Conservation (phyloP, 2,113 vertebrate genomes). For the Microcebus lehilahytsara region DNA sequence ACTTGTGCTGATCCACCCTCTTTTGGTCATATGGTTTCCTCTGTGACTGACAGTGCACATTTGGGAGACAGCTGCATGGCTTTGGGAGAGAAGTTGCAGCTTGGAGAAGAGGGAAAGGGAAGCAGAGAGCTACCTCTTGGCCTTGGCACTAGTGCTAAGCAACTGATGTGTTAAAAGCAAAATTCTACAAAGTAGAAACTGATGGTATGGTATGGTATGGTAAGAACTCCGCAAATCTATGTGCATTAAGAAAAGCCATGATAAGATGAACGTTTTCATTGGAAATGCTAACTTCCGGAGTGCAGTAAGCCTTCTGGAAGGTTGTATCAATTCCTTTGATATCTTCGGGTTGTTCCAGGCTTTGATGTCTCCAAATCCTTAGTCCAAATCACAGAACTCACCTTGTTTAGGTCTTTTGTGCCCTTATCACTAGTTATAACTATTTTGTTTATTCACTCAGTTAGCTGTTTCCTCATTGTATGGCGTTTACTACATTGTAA, state of each 20-base stretch:
- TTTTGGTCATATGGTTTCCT: not conserved
- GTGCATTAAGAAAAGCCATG: not conserved
- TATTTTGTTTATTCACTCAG: not conserved
- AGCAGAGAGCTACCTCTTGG: not conserved
- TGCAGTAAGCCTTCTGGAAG: not conserved
- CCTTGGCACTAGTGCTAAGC: not conserved
- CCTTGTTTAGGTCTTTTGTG: not conserved
- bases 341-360: not conserved
- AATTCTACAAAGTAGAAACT: not conserved
- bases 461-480: not conserved
- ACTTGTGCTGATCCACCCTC: not conserved
- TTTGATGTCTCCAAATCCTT: not conserved
- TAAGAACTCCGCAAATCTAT: not conserved
- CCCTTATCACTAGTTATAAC: not conserved
- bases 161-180: not conserved
- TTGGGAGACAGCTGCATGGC: conserved; percentile 11
- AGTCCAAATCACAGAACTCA: not conserved
- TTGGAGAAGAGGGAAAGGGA: not conserved
- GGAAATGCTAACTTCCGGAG: not conserved
- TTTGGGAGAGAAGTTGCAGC: not conserved
- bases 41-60: not conserved
- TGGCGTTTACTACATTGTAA: not conserved
- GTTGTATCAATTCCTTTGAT: not conserved
- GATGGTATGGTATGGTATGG: not conserved
- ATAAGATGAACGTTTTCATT: not conserved